Evolutionary conservation across 2,113 vertebrate species (phyloP).

Genomic region (Zosterops hypoxanthus): DNA sequence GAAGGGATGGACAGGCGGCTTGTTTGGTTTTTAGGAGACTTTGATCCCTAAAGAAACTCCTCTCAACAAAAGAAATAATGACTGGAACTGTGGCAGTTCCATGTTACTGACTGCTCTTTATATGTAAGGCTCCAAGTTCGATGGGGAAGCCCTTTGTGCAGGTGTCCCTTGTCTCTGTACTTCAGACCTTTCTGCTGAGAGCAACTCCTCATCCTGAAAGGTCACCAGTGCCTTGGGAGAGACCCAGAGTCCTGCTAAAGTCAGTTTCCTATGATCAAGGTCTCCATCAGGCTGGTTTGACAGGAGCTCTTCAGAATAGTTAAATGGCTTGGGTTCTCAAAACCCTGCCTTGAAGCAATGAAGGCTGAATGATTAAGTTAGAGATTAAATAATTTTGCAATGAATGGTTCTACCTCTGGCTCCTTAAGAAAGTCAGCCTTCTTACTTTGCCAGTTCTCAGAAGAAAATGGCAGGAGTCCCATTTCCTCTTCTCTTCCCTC

Average conservation of each 20-base stretch:
- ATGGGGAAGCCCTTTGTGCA: neutral
- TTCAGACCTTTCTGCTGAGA: neutral
- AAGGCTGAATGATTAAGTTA: neutral
- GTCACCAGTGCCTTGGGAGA: neutral
- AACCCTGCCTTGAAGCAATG: neutral
- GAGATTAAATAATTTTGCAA: constrained; percentile 62
- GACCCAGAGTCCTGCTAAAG: neutral
- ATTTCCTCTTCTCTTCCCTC: constrained; percentile 43
- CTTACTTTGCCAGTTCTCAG: constrained; percentile 58
- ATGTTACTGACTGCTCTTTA: neutral
- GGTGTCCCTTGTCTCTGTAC: neutral
- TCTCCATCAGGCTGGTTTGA: neutral
- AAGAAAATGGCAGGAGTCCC: constrained; percentile 53
- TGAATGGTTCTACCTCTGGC: constrained; percentile 53
- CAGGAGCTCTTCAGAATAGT: neutral
- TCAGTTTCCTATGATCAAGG: neutral
- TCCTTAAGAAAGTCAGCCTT: constrained; percentile 62
- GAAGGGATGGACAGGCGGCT: constrained; percentile 26
- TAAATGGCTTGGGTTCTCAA: neutral
- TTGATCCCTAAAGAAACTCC: constrained; percentile 24
- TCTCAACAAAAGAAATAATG: neutral
- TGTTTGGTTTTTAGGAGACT: constrained; percentile 39
- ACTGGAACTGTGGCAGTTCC: neutral
- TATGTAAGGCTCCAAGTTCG: neutral
- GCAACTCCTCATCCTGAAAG: neutral